Evolutionary conservation across 2,888 invertebrate genomes (phyloP).

Genomic region (Brachylomia viminalis): DNA sequence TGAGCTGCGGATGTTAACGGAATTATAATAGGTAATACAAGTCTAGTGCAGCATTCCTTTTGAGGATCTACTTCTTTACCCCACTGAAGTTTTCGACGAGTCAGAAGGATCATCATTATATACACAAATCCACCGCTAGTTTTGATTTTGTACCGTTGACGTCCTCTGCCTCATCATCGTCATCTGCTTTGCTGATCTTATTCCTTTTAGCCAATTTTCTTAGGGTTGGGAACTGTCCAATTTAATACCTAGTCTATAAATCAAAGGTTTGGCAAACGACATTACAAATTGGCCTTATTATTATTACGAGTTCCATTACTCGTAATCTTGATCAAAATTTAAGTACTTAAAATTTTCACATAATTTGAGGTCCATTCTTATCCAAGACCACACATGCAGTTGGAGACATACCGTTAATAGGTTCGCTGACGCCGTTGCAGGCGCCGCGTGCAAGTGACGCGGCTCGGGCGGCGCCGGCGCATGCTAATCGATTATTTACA

Average conservation of each 20-base stretch:
- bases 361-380: slow-evolving; percentile 14
- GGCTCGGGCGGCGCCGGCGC: slow-evolving; percentile 57
- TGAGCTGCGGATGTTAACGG: slow-evolving; percentile 30
- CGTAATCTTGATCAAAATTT: background rate
- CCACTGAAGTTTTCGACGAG: background rate
- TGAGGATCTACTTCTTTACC: background rate
- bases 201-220: background rate
- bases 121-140: background rate
- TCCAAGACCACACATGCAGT: slow-evolving; percentile 58
- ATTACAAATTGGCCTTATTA: background rate
- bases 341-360: background rate
- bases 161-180: background rate
- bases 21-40: slow-evolving; percentile 22
- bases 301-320: background rate
- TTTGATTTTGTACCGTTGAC: background rate
- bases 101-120: background rate
- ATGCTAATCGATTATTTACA: slow-evolving; percentile 67
- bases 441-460: slow-evolving; percentile 64
- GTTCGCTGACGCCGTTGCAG: slow-evolving; percentile 59
- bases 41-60: slow-evolving; percentile 13
- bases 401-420: slow-evolving; percentile 58
- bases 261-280: background rate
- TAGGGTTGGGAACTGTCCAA: background rate
- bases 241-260: background rate
- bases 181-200: background rate